phyloP scores from a whole-genome alignment of 2,113 vertebrate genomes.

The Lasiurus cinereus region DNA sequence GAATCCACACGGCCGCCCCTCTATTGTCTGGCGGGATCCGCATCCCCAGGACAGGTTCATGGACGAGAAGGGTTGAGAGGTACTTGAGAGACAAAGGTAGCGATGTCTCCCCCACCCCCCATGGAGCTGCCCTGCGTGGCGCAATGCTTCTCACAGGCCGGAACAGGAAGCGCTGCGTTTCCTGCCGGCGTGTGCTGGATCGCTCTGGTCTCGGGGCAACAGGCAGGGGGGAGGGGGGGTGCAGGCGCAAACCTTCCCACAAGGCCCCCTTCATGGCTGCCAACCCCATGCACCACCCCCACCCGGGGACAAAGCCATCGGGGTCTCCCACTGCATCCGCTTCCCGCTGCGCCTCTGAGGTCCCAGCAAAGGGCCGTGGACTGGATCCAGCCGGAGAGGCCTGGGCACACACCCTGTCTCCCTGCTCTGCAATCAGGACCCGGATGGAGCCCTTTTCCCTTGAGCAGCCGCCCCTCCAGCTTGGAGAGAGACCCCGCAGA shows the following conservation, averaged over 20 bases:
- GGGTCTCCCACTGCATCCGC: not conserved
- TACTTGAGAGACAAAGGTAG: slow-evolving; percentile 2
- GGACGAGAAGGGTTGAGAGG: not conserved
- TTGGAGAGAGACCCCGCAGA: slow-evolving; percentile 29
- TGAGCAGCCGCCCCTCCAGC: not conserved
- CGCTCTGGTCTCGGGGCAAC: slow-evolving; percentile 70
- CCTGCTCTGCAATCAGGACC: slow-evolving; percentile 7
- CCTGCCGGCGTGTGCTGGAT: slow-evolving; percentile 67
- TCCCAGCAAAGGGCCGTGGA: no score
- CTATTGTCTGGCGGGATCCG: not conserved
- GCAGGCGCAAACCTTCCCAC: slow-evolving; percentile 53
- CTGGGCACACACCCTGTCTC: not conserved
- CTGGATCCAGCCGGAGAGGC: not conserved
- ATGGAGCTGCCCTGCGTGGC: not conserved
- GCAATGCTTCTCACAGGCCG: slow-evolving; percentile 69
- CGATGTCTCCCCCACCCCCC: not conserved
- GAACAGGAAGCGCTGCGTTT: slow-evolving; percentile 85
- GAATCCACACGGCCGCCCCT: not conserved
- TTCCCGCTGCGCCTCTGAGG: no score
- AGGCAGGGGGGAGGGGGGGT: slow-evolving; percentile 72
- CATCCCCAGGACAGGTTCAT: not conserved
- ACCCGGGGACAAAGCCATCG: not conserved
- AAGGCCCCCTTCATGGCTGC: slow-evolving; percentile 22
- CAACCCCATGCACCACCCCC: not conserved
- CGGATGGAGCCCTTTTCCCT: not conserved